Evolutionary conservation across 2,797 vertebrate genomes (phyloP), one percentile per base, ranked within the genome.

Genomic region (Microctenopoma stevenorrisi): DNA sequence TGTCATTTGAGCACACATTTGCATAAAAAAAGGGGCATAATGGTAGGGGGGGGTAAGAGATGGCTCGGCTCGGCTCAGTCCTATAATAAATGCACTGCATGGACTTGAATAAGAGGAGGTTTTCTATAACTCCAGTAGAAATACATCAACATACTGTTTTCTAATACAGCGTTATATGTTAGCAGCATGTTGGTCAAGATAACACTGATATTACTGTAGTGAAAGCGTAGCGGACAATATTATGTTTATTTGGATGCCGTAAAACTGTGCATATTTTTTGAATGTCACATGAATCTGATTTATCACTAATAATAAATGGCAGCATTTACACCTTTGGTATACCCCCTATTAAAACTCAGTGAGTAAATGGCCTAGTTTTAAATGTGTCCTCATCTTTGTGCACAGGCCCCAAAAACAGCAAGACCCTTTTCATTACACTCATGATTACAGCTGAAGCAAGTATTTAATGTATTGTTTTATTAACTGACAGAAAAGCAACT

Each of bases 1-100:
- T 91, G 86, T 86, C 83, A 89, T 91, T 91, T 88, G 67, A 82
- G 88, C 70, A 76, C 1, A 28, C 46, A 90, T 93, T 94, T 91
- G 88, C 90, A 93, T 94, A 18, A 76, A 84, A 85, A 88, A 86
- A 77, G 59, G 62, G 64, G 61, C 14, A 5, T 68, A 50, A 65
- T 48, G 49, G 64, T 28, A 22, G 22, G 11, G 58, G 43, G 25
- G 43, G 25, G 25, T 61, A 25, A 44, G 57, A 68, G 51, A 56
- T 14, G 10, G 47, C 58, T 57, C 28, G 7, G 40, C 50, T 47
- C 7, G 4, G 58, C 64, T 44, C 56, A 16, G 54, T 28, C 28
- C 60, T 28, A 1, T 65, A 69, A 79, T 79, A 76, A 79, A 79
- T 57, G 64, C 63, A 47, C 60, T 49, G 28, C 65, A 79, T 37